Evolutionary conservation across 2,797 vertebrate genomes (phyloP).

Genomic region (Bryconaethiops microstoma): DNA sequence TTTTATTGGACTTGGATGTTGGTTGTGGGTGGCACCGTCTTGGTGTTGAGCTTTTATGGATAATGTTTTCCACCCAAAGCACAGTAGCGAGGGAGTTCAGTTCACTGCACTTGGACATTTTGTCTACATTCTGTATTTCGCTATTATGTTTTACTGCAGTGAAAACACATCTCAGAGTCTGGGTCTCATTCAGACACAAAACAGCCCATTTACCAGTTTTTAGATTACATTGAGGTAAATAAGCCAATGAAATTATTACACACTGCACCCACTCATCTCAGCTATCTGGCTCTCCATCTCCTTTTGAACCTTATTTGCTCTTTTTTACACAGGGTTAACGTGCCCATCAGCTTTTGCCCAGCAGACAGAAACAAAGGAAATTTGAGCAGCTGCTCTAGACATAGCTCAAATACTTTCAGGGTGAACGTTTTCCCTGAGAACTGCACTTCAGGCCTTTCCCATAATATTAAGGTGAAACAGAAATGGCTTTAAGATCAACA

Average conservation of each 20-base stretch:
- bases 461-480: neutral
- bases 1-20: slow-evolving; percentile 18
- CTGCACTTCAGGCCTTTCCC: neutral
- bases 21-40: neutral
- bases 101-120: neutral
- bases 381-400: neutral
- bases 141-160: slow-evolving; percentile 21
- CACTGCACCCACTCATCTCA: neutral
- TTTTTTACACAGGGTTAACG: slow-evolving; percentile 5
- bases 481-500: slow-evolving; percentile 16
- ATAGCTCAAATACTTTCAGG: slow-evolving; percentile 11
- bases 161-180: neutral
- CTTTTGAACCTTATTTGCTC: neutral
- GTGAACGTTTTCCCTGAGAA: neutral
- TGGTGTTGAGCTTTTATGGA: neutral
- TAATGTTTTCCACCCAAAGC: slow-evolving; percentile 12
- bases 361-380: slow-evolving; percentile 14
- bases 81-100: slow-evolving; percentile 10
- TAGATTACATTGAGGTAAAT: slow-evolving; percentile 6
- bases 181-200: neutral
- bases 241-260: neutral
- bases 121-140: neutral
- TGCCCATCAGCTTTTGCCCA: neutral
- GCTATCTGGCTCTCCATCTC: slow-evolving; percentile 26
- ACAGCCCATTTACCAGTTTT: slow-evolving; percentile 7